phyloP scores from a whole-genome alignment of 2,113 vertebrate genomes.

The Sebastes schlegelii region DNA sequence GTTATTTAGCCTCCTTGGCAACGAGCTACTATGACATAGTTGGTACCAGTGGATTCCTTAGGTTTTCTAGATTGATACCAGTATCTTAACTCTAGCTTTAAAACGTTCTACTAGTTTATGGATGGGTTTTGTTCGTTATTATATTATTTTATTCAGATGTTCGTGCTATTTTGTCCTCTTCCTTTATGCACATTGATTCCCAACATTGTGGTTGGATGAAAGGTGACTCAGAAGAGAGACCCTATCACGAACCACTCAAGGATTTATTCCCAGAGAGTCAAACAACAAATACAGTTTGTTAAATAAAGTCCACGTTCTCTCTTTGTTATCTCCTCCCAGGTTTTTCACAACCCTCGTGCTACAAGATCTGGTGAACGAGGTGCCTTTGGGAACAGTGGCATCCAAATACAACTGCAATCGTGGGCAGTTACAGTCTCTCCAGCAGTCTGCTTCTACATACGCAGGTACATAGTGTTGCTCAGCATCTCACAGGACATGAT shows the following conservation, averaged over 20 bases:
- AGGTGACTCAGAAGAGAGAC: not conserved
- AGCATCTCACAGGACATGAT: slow-evolving; percentile 7
- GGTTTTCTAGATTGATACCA: no score
- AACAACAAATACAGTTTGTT: not conserved
- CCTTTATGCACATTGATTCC: not conserved
- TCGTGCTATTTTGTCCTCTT: not conserved
- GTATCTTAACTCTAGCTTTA: no score
- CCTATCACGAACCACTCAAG: not conserved
- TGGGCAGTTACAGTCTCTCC: slow-evolving; percentile 97
- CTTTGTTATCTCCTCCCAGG: slow-evolving; percentile 76
- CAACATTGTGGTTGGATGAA: not conserved
- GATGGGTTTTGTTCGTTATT: not conserved
- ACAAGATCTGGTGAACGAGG: slow-evolving; percentile 93
- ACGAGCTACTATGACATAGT: no score
- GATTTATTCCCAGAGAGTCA: not conserved
- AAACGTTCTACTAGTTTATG: not conserved
- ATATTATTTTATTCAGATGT: not conserved
- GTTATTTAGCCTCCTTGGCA: no score
- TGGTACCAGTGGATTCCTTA: no score
- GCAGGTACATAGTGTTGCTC: slow-evolving; percentile 83
- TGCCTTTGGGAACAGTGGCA: slow-evolving; percentile 90
- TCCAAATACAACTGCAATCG: slow-evolving; percentile 93
- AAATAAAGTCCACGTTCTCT: not conserved
- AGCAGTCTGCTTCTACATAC: slow-evolving; percentile 96
- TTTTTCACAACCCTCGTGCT: slow-evolving; percentile 98